These are phyloP conservation scores for Danio jaintianensis DNA, from an alignment of 2,797 vertebrate species.

Conservation along the genomic window DNA sequence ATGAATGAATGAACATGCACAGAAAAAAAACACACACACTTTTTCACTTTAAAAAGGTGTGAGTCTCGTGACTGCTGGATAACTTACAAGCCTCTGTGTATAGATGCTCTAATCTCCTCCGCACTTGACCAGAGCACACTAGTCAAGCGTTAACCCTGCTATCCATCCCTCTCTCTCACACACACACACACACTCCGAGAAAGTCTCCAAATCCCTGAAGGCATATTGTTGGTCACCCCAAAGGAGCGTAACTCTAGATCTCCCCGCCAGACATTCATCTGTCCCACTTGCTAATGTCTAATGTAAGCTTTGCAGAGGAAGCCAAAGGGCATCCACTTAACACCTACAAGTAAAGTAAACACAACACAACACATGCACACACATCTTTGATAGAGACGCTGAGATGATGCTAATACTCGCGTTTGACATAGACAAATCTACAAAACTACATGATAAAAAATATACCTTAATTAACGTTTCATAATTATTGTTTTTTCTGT, in stretches of 20 bases:
- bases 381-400: slow-evolving; percentile 23
- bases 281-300: slow-evolving; percentile 45
- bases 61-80: no score
- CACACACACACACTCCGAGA: not conserved
- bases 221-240: slow-evolving; percentile 19
- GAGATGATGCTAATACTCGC: not conserved
- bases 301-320: slow-evolving; percentile 63
- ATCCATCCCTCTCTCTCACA: slow-evolving; percentile 1
- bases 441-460: not conserved
- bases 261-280: slow-evolving; percentile 38
- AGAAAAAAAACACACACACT: no score
- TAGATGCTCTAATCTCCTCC: slow-evolving; percentile 33
- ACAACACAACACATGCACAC: slow-evolving; percentile 11
- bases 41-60: no score
- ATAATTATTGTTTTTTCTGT: no score
- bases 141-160: slow-evolving; percentile 27
- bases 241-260: slow-evolving; percentile 45
- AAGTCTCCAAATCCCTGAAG: slow-evolving; percentile 34
- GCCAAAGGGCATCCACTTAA: slow-evolving; percentile 50
- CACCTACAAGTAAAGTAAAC: slow-evolving; percentile 40
- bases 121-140: slow-evolving; percentile 4
- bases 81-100: no score
- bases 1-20: no score
- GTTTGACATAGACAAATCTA: not conserved
- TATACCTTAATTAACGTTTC: no score